A percentile compares a stretch with the other conserved stretches of the same genome.
These are phyloP conservation scores for Drosophila cardini DNA, from an alignment of 1,140 invertebrate species.

Conservation along the genomic window DNA sequence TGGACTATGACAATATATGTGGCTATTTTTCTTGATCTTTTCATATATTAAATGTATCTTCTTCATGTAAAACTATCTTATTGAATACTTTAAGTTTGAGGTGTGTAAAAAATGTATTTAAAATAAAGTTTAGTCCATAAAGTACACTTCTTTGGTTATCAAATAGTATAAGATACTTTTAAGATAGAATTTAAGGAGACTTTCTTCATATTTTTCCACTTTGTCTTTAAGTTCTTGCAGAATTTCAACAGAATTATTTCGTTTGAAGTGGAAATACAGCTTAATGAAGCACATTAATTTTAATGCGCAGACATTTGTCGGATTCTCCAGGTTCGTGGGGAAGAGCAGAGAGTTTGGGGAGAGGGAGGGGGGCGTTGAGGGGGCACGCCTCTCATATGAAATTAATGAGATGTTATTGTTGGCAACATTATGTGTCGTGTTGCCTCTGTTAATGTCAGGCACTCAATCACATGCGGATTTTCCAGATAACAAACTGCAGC, in stretches of 20 bases:
- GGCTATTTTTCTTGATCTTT: background rate
- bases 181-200: background rate
- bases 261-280: constrained; percentile 26
- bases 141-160: too few relatives aligned
- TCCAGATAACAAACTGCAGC: constrained; percentile 7
- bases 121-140: too few relatives aligned
- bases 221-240: background rate
- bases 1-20: background rate
- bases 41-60: background rate
- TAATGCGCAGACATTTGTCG: constrained; percentile 53
- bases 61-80: background rate
- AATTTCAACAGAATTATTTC: constrained; percentile 9
- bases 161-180: too few relatives aligned
- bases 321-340: background rate
- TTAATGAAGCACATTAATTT: constrained; percentile 73
- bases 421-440: constrained; percentile 43
- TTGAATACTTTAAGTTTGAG: too few relatives aligned
- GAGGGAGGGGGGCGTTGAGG: background rate
- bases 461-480: constrained; percentile 60
- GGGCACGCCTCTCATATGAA: constrained; percentile 44
- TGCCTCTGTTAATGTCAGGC: constrained; percentile 56
- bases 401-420: constrained; percentile 64
- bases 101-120: too few relatives aligned
- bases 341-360: background rate
- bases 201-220: background rate